Percentiles rank a stretch among this genome's conserved stretches.
These are phyloP conservation scores for Synergus gifuensis DNA, from an alignment of 2,888 invertebrate species.

Conservation along the genomic window DNA sequence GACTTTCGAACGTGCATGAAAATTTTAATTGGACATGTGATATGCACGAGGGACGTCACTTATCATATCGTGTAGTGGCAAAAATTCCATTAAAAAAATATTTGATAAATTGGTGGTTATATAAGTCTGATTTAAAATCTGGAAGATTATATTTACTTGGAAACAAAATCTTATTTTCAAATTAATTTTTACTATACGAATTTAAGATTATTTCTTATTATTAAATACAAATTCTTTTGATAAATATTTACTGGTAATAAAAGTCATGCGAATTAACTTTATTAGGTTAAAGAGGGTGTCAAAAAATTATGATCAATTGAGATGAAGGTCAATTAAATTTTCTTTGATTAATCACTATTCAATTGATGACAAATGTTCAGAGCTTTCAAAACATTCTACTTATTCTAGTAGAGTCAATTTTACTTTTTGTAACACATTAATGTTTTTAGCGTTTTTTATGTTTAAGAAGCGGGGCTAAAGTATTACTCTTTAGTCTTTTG, in stretches of 20 bases:
- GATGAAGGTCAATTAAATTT: neutral
- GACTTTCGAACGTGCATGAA: neutral
- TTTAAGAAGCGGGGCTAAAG: too few species aligned
- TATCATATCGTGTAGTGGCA: neutral
- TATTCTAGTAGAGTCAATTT: too few species aligned
- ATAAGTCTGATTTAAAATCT: neutral
- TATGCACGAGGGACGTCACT: neutral
- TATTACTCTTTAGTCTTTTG: too few species aligned
- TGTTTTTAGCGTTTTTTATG: too few species aligned
- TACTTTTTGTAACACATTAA: too few species aligned
- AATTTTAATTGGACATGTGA: neutral
- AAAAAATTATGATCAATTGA: neutral
- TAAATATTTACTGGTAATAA: neutral
- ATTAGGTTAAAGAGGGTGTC: neutral
- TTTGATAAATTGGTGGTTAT: neutral
- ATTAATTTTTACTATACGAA: neutral
- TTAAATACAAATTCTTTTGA: neutral
- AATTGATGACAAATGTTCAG: neutral
- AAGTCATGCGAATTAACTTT: neutral
- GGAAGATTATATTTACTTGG: neutral
- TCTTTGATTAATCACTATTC: neutral
- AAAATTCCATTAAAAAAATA: neutral
- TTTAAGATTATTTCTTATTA: neutral
- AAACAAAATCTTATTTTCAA: neutral
- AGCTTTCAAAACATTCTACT: too few species aligned